Evolutionary conservation across 2,113 vertebrate genomes (phyloP).

Genomic region (Cyanistes caeruleus): DNA sequence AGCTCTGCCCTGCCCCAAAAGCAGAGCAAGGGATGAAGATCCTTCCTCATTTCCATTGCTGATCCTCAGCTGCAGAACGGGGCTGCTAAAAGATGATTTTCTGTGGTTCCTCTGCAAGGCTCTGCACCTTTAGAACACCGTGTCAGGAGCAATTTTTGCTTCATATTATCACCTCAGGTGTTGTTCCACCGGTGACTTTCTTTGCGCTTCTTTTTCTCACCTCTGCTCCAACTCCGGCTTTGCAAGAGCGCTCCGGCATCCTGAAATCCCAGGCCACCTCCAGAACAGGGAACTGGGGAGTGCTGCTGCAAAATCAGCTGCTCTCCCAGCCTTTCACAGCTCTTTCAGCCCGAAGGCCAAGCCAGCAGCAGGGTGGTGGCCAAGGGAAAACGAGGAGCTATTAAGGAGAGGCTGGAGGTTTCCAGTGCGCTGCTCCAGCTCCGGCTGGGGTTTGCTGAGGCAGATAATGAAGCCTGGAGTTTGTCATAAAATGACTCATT

Average conservation of each 20-base stretch:
- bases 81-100: background rate
- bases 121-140: background rate
- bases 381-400: background rate
- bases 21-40: background rate
- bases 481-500: conserved; percentile 52
- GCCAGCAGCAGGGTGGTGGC: background rate
- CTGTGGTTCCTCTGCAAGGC: background rate
- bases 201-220: conserved; percentile 3
- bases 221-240: background rate
- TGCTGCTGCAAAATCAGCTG: background rate
- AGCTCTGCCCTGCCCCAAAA: background rate
- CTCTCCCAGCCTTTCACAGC: background rate
- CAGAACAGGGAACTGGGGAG: background rate
- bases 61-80: background rate
- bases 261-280: background rate
- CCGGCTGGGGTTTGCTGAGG: conserved; percentile 38
- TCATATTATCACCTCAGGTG: conserved; percentile 22
- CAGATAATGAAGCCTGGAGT: conserved; percentile 54
- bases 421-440: background rate
- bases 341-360: background rate
- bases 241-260: background rate
- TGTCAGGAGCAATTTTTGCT: background rate
- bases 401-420: background rate
- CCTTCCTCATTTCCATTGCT: background rate
- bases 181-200: background rate